A percentile compares a stretch with the other conserved stretches of the same genome.
phyloP scores from a whole-genome alignment of 2,888 invertebrate species.

The Brachycybe producta region DNA sequence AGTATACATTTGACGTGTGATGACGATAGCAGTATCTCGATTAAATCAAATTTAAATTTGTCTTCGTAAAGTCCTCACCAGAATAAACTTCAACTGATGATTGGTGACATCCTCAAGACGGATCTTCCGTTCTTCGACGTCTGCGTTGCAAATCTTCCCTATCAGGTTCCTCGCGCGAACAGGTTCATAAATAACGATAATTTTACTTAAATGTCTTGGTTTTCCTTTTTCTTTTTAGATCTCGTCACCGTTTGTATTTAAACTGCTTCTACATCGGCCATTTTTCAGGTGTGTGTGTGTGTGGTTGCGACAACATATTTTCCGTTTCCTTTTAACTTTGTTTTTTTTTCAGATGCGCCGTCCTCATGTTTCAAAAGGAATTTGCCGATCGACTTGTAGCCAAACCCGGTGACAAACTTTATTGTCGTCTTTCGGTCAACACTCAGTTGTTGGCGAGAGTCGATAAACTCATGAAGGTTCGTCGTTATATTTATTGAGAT shows the following conservation, averaged over 20 bases:
- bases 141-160: constrained; percentile 96
- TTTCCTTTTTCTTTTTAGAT: constrained; percentile 31
- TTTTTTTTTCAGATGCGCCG: constrained; percentile 65
- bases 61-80: constrained; percentile 60
- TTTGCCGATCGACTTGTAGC: constrained; percentile 95
- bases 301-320: not conserved
- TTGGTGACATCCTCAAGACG: constrained; percentile 89
- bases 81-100: constrained; percentile 74
- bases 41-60: constrained; percentile 7
- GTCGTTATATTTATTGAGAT: not conserved
- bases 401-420: constrained; percentile 92
- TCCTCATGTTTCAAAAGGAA: constrained; percentile 97
- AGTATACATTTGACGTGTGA: constrained; percentile 5
- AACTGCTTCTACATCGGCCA: constrained; percentile 50
- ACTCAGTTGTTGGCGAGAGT: constrained; percentile 90
- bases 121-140: constrained; percentile 94
- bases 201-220: constrained; percentile 41
- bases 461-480: constrained; percentile 86
- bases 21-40: not conserved
- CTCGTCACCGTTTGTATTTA: constrained; percentile 41
- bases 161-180: constrained; percentile 53
- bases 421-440: constrained; percentile 89
- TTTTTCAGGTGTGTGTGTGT: constrained; percentile 31
- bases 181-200: not conserved
- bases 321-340: not conserved